Conservation (phyloP, 64 coral and sea anemone species). For the Stichodactyla helianthus region DNA sequence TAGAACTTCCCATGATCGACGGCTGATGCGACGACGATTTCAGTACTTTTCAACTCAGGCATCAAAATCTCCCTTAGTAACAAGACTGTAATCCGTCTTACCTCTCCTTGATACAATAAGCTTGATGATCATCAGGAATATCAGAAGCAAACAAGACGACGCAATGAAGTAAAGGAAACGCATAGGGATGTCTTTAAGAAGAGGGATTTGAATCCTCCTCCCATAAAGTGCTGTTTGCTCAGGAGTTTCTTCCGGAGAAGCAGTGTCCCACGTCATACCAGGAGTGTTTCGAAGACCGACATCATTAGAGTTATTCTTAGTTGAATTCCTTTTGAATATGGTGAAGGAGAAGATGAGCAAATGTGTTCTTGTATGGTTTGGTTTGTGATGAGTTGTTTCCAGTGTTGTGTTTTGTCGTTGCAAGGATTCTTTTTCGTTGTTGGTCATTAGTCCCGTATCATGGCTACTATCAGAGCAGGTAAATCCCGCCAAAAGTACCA, state of each 20-base stretch:
- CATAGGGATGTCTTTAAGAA: slow-evolving; percentile 61
- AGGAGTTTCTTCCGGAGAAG: neutral
- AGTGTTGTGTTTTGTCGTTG: neutral
- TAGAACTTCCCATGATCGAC: too few relatives aligned
- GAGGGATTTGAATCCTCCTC: slow-evolving; percentile 17
- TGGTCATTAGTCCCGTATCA: neutral
- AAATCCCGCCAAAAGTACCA: neutral
- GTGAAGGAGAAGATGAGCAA: slow-evolving; percentile 16
- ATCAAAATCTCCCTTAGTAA: slow-evolving; percentile 91
- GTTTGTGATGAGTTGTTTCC: neutral
- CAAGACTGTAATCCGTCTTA: slow-evolving; percentile 72
- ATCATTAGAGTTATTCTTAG: neutral
- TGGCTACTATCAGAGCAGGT: neutral
- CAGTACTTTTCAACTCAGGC: slow-evolving; percentile 31
- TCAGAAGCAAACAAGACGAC: slow-evolving; percentile 55
- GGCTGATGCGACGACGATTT: too few relatives aligned
- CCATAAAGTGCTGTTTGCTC: slow-evolving; percentile 12
- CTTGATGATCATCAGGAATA: slow-evolving; percentile 76
- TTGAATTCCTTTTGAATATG: neutral
- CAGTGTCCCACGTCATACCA: neutral
- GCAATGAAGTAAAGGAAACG: slow-evolving; percentile 71
- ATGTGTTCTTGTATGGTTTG: slow-evolving; percentile 1
- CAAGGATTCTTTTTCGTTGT: neutral
- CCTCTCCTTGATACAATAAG: slow-evolving; percentile 59
- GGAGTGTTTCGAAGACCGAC: neutral